Evolutionary conservation across 2,797 vertebrate genomes (phyloP).

Genomic region (Alectoris magna): DNA sequence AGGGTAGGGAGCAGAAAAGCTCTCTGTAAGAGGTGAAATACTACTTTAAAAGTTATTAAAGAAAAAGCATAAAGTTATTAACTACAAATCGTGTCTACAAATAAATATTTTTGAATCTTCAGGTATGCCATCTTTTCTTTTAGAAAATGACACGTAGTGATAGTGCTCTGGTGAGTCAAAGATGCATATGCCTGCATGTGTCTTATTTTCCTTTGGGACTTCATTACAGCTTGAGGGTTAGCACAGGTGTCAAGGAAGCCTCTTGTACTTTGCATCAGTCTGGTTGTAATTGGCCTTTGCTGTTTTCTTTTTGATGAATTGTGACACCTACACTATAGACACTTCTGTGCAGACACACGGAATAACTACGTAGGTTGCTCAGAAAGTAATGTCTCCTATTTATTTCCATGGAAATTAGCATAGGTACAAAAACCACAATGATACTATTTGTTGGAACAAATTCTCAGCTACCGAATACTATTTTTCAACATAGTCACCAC

Average conservation of each 20-base stretch:
- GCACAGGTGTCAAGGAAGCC: not conserved
- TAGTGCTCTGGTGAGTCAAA: not conserved
- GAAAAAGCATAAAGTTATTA: not conserved
- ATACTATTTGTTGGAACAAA: not conserved
- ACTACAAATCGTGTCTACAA: not conserved
- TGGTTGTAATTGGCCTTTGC: not conserved
- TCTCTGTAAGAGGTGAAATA: not conserved
- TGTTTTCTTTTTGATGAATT: not conserved
- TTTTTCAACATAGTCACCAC: not conserved
- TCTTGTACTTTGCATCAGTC: not conserved
- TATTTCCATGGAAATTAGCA: not conserved
- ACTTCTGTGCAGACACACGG: not conserved
- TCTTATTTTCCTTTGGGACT: constrained; percentile 46
- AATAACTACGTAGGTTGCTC: not conserved
- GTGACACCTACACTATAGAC: not conserved
- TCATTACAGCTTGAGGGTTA: constrained; percentile 11
- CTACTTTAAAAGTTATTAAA: not conserved
- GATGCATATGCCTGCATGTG: not conserved
- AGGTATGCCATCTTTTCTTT: not conserved
- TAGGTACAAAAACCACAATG: not conserved
- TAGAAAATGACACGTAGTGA: not conserved
- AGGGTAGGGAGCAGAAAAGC: not conserved
- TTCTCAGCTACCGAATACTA: not conserved
- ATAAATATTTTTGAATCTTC: not conserved
- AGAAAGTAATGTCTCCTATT: not conserved